Evolutionary conservation across 2,113 vertebrate species (phyloP).

Genomic region (Jacana jacana): DNA sequence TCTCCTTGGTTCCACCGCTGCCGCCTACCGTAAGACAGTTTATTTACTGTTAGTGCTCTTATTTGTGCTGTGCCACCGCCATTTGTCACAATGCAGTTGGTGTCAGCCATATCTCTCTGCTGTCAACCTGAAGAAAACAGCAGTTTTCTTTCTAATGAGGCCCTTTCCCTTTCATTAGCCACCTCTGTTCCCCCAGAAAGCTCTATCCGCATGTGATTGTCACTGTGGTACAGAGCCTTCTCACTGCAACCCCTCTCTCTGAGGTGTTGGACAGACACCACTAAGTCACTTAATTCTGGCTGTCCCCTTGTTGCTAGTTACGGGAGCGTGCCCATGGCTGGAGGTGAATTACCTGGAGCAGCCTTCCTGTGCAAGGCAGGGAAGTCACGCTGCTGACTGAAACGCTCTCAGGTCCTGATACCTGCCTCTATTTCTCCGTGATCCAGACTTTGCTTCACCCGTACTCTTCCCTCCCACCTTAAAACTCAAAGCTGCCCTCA

Average conservation of each 20-base stretch:
- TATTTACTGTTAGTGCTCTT: background rate
- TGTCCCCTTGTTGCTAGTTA: background rate
- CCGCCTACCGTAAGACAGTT: background rate
- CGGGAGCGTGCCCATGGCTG: rapidly evolving
- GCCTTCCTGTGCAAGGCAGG: background rate
- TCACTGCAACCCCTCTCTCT: background rate
- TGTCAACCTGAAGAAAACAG: background rate
- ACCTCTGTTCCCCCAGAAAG: background rate
- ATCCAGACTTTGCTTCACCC: background rate
- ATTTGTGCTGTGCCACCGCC: background rate
- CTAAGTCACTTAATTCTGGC: background rate
- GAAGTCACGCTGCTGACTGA: background rate
- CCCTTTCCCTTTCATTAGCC: background rate
- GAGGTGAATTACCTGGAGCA: background rate
- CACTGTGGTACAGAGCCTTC: background rate
- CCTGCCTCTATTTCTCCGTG: background rate
- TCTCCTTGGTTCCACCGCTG: too few species aligned
- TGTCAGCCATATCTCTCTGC: background rate
- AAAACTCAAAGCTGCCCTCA: background rate
- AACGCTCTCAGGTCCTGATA: background rate
- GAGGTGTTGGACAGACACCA: background rate
- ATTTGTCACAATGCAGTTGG: background rate
- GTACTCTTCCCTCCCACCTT: background rate
- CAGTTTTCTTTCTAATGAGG: background rate
- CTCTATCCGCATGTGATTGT: background rate